Conservation (phyloP, 2,113 vertebrate species). For the Clarias gariepinus region DNA sequence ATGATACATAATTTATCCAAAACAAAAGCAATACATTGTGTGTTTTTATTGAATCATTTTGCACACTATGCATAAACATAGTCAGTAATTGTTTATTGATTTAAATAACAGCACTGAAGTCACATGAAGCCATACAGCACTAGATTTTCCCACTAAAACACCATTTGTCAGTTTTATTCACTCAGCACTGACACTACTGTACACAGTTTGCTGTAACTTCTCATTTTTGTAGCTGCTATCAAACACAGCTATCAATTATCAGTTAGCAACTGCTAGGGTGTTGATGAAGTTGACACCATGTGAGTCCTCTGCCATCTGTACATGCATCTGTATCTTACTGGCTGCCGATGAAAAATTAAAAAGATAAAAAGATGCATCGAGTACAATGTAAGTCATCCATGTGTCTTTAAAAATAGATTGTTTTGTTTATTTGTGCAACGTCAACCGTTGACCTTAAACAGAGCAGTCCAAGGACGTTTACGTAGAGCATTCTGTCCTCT, state of each 20-base stretch:
- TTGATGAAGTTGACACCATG: neutral
- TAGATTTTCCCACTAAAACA: neutral
- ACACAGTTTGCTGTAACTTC: neutral
- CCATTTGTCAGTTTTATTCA: neutral
- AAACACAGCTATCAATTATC: slow-evolving; percentile 2
- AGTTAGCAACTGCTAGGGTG: neutral
- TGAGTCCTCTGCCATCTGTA: neutral
- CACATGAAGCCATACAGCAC: neutral
- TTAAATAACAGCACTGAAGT: neutral
- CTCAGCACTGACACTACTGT: neutral
- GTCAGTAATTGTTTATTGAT: neutral
- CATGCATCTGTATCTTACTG: slow-evolving; percentile 2
- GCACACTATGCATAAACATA: neutral
- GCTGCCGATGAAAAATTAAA: neutral
- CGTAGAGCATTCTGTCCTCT: slow-evolving; percentile 40
- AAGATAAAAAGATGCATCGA: neutral
- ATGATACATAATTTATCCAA: neutral
- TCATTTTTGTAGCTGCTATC: neutral
- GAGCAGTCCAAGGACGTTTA: neutral
- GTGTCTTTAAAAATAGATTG: too few species aligned
- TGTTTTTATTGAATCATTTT: neutral
- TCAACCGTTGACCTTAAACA: neutral
- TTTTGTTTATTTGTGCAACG: neutral
- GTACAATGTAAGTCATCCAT: too few species aligned
- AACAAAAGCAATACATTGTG: neutral